Evolutionary conservation across 2,113 vertebrate genomes (phyloP).

Genomic region (Oophaga pumilio): DNA sequence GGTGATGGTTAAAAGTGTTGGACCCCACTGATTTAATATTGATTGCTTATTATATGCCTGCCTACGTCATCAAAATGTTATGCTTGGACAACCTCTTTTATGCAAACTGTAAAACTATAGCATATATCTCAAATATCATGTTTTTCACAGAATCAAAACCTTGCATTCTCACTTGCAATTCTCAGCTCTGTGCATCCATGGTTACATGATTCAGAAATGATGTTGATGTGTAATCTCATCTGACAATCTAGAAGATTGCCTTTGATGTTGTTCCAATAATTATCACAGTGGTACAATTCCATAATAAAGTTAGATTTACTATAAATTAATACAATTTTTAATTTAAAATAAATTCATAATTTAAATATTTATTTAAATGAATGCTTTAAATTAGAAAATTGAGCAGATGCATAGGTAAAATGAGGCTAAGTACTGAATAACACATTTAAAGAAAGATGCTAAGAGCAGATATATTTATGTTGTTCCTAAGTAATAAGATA

Average conservation of each 20-base stretch:
- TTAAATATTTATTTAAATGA: not conserved
- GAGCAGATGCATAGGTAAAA: not conserved
- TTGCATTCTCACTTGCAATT: not conserved
- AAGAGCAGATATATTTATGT: not conserved
- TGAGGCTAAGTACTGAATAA: not conserved
- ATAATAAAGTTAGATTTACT: not conserved
- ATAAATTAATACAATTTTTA: not conserved
- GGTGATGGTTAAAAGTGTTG: too few species aligned
- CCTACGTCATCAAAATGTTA: not conserved
- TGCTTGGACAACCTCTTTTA: not conserved
- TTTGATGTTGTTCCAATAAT: not conserved
- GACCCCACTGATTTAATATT: not conserved
- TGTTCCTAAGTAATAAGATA: too few species aligned
- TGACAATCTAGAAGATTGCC: slow-evolving; percentile 9
- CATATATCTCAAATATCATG: not conserved
- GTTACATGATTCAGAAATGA: slow-evolving; percentile 1
- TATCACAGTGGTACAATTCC: not conserved
- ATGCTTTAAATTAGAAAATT: not conserved
- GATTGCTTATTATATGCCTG: not conserved
- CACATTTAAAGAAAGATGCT: not conserved
- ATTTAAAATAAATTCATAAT: not conserved
- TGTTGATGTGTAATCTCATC: not conserved
- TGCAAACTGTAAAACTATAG: not conserved
- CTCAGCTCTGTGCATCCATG: slow-evolving; percentile 1
- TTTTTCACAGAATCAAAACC: not conserved